phyloP scores from a whole-genome alignment of 2,888 invertebrate genomes.

The Sinodicranocentrus sp. region DNA sequence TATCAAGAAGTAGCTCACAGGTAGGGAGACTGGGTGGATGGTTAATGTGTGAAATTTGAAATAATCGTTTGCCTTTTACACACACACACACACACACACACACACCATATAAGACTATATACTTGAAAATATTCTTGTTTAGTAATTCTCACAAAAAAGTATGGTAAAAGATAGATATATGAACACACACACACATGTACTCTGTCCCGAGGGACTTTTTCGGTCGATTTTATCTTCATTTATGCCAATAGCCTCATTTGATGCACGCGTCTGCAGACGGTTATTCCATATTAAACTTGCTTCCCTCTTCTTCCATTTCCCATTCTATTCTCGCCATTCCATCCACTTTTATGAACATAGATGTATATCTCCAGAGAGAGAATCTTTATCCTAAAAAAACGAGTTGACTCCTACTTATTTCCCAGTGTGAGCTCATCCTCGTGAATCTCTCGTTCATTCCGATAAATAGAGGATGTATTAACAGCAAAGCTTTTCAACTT shows the following conservation, averaged over 20 bases:
- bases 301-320: too few relatives aligned
- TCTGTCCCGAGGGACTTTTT: constrained; percentile 46
- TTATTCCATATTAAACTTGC: constrained; percentile 6
- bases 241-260: constrained; percentile 64
- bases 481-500: constrained; percentile 29
- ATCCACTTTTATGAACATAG: constrained; percentile 45
- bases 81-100: too few relatives aligned
- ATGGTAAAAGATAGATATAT: background rate
- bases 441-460: constrained; percentile 35
- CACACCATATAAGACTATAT: too few relatives aligned
- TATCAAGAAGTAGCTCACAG: background rate
- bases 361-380: constrained; percentile 34
- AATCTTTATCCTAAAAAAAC: background rate
- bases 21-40: background rate
- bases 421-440: background rate
- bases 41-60: background rate
- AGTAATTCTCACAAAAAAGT: too few relatives aligned
- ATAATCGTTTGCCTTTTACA: background rate
- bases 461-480: constrained; percentile 52
- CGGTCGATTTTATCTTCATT: constrained; percentile 66
- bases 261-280: constrained; percentile 49
- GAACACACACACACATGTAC: background rate
- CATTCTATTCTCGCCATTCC: constrained; percentile 7
- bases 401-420: constrained; percentile 34
- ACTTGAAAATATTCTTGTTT: too few relatives aligned